Conservation (phyloP, 2,888 invertebrate genomes). For the Tipula helvola region DNA sequence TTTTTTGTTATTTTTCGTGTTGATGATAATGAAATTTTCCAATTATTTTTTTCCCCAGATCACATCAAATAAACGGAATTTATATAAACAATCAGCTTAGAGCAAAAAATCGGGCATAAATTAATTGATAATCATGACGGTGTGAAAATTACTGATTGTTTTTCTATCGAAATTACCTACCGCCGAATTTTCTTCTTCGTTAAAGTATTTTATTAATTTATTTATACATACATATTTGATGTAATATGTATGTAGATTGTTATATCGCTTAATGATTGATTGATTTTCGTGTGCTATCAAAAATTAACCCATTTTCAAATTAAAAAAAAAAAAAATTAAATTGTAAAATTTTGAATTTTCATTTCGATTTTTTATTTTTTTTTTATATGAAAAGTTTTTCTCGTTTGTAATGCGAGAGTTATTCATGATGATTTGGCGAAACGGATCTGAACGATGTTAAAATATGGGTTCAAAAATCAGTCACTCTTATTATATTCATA, state of each 20-base stretch:
- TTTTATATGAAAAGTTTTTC: background rate
- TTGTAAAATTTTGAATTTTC: background rate
- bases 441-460: background rate
- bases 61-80: background rate
- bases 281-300: background rate
- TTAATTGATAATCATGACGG: background rate
- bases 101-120: background rate
- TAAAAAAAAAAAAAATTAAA: background rate
- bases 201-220: background rate
- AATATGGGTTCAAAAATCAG: background rate
- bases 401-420: background rate
- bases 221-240: background rate
- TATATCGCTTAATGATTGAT: background rate
- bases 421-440: background rate
- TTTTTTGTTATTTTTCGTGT: too few relatives aligned
- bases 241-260: background rate
- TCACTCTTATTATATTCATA: background rate
- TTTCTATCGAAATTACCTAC: background rate
- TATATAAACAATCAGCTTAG: background rate
- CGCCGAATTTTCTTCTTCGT: background rate
- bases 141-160: background rate
- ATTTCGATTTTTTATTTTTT: background rate
- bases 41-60: background rate
- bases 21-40: background rate
- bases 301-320: background rate